Evolutionary conservation across 2,888 invertebrate species (phyloP).

Genomic region (Phyllotreta cruciferae): DNA sequence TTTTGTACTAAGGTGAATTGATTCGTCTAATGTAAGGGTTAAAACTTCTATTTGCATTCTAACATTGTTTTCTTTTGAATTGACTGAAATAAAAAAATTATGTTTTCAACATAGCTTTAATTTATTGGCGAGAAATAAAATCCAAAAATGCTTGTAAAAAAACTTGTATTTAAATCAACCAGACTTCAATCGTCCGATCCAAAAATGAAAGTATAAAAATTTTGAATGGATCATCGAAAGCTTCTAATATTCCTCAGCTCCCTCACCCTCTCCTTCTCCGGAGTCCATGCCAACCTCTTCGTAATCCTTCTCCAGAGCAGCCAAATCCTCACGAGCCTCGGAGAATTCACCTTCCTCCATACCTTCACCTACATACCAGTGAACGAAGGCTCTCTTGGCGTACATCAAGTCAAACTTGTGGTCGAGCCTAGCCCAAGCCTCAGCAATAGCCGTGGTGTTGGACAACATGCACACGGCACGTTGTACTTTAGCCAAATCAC

Average conservation of each 20-base stretch:
- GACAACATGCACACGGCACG: constrained; percentile 99
- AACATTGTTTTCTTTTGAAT: too few species aligned
- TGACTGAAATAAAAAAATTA: constrained; percentile 10
- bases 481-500: constrained; percentile 93
- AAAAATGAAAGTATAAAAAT: constrained; percentile 29
- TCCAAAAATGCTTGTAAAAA: constrained; percentile 35
- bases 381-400: constrained; percentile 94
- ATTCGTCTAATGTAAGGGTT: too few species aligned
- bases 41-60: too few species aligned
- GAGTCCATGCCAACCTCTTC: constrained; percentile 90
- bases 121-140: constrained; percentile 22
- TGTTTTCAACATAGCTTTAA: not conserved
- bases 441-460: constrained; percentile 94
- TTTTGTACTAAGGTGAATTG: too few species aligned
- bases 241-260: constrained; percentile 78
- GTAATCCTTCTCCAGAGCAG: constrained; percentile 85
- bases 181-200: constrained; percentile 37
- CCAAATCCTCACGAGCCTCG: constrained; percentile 84
- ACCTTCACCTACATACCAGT: constrained; percentile 91
- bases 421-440: constrained; percentile 96
- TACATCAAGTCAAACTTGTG: constrained; percentile 98
- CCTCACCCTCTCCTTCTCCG: constrained; percentile 81
- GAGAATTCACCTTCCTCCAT: constrained; percentile 90
- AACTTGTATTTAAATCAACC: constrained; percentile 36
- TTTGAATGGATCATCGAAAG: not conserved